These are phyloP conservation scores for Ostrea edulis DNA, from an alignment of 1,140 invertebrate genomes.

Conservation along the genomic window DNA sequence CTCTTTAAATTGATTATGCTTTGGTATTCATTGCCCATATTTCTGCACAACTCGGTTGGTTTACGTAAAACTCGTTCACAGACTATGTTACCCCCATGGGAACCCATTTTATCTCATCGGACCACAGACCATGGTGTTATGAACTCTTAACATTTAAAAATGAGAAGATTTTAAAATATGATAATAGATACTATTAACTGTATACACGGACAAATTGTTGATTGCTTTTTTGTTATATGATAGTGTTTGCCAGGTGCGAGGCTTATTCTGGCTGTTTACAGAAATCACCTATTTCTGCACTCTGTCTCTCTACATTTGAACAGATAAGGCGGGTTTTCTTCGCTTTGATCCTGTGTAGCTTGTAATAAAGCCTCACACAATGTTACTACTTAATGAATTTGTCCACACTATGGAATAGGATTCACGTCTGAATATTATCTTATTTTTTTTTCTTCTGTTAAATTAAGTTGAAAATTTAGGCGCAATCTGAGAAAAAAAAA, in stretches of 20 bases:
- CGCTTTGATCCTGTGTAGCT: neutral
- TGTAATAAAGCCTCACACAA: slow-evolving; percentile 20
- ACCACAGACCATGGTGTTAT: slow-evolving; percentile 21
- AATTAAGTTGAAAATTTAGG: neutral
- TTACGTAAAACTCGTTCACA: neutral
- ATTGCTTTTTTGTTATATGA: slow-evolving; percentile 31
- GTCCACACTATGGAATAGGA: slow-evolving; percentile 12
- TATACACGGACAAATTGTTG: slow-evolving; percentile 25
- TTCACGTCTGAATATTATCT: slow-evolving; percentile 29
- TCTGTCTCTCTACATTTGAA: slow-evolving; percentile 7
- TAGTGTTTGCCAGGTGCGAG: slow-evolving; percentile 35
- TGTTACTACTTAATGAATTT: slow-evolving; percentile 6
- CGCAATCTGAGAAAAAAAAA: neutral
- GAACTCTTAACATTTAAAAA: slow-evolving; percentile 22
- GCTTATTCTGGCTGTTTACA: neutral
- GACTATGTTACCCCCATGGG: neutral
- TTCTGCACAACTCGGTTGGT: neutral
- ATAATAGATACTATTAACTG: slow-evolving; percentile 25
- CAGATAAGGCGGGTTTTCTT: slow-evolving; percentile 17
- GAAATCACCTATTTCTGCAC: slow-evolving; percentile 5
- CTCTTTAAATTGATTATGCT: neutral
- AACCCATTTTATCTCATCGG: slow-evolving; percentile 12
- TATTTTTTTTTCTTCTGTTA: neutral
- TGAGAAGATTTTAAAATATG: slow-evolving; percentile 24
- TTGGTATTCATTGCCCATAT: neutral